phyloP scores from a whole-genome alignment of 2,113 vertebrate species.

The Anas platyrhynchos region DNA sequence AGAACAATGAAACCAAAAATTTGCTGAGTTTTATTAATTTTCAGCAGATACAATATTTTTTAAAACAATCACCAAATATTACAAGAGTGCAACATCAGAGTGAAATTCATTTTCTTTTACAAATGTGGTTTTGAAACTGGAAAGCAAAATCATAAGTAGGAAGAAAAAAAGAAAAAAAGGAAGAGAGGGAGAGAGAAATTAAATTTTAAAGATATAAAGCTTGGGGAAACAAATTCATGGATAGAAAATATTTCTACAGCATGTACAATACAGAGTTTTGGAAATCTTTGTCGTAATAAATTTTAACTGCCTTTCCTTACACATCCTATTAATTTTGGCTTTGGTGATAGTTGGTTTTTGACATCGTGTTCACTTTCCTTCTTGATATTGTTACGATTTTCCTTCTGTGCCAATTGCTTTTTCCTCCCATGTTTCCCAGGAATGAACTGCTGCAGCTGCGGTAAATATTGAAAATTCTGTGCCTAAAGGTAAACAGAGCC shows the following conservation, averaged over 20 bases:
- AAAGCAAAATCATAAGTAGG: not conserved
- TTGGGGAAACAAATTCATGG: not conserved
- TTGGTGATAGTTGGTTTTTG: not conserved
- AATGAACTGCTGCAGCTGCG: not conserved
- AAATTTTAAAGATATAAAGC: not conserved
- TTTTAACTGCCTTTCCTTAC: not conserved
- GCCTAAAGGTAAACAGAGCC: not conserved
- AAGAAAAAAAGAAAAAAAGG: not conserved
- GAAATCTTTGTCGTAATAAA: not conserved
- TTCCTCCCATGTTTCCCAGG: not conserved
- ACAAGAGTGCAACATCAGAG: not conserved
- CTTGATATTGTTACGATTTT: not conserved
- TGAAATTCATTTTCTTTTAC: not conserved
- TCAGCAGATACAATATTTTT: not conserved
- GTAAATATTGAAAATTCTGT: not conserved
- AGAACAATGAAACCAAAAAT: not conserved
- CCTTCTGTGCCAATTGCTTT: not conserved
- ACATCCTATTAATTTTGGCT: fast-evolving
- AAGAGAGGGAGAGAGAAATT: not conserved
- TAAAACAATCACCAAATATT: not conserved
- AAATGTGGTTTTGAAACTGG: not conserved
- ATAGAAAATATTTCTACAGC: not conserved
- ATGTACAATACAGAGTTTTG: not conserved
- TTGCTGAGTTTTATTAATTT: not conserved
- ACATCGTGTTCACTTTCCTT: not conserved